These are phyloP conservation scores for Mus spretus DNA, from an alignment of 2,797 vertebrate genomes.

Conservation along the genomic window DNA sequence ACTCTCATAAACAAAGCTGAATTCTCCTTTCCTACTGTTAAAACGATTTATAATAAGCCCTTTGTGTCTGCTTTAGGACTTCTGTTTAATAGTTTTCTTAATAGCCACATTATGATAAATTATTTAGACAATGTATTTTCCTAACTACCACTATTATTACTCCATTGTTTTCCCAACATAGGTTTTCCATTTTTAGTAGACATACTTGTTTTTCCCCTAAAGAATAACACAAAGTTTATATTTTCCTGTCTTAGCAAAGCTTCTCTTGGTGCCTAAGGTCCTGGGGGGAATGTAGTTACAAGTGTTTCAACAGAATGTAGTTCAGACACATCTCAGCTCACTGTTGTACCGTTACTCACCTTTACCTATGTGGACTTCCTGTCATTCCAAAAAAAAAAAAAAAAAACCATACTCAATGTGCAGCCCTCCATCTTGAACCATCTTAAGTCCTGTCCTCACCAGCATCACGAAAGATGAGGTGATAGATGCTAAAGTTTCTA, in stretches of 20 bases:
- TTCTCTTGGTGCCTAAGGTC: background rate
- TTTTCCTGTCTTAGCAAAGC: slow-evolving; percentile 22
- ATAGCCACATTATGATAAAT: background rate
- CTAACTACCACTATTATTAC: background rate
- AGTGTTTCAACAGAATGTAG: background rate
- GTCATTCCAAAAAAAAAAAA: background rate
- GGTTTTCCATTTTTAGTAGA: background rate
- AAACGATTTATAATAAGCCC: background rate
- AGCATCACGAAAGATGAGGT: slow-evolving; percentile 17
- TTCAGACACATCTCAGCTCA: background rate
- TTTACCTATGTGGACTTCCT: background rate
- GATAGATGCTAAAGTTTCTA: background rate
- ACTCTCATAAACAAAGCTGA: background rate
- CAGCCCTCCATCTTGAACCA: background rate
- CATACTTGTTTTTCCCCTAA: background rate
- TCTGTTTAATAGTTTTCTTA: slow-evolving; percentile 25
- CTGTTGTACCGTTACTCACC: background rate
- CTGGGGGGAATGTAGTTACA: background rate
- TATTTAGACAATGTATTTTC: slow-evolving; percentile 12
- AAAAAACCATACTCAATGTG: background rate
- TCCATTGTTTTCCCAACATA: background rate
- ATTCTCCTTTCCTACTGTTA: background rate
- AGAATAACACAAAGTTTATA: background rate
- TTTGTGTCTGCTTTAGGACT: slow-evolving; percentile 36
- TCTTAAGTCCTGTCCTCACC: background rate